phyloP scores from a whole-genome alignment of 2,113 vertebrate species.

The Tretioscincus oriximinensis region DNA sequence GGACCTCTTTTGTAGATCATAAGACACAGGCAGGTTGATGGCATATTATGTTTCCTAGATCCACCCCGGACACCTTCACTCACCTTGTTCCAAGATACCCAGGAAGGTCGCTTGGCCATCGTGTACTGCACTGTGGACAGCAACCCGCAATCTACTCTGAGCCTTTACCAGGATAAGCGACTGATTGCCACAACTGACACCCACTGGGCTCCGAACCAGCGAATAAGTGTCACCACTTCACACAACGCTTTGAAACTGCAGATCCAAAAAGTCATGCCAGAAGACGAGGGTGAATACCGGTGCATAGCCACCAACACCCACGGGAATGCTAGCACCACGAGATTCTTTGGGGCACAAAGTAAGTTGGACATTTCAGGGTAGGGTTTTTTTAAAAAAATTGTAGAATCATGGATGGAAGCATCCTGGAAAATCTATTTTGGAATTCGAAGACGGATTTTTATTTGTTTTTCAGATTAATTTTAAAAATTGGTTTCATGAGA shows the following conservation, averaged over 20 bases:
- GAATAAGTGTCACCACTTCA: conserved; percentile 29
- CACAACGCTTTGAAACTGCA: conserved; percentile 69
- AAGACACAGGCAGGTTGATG: too few species aligned
- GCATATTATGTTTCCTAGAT: conserved; percentile 53
- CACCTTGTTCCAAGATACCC: conserved; percentile 65
- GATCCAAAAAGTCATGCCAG: conserved; percentile 37
- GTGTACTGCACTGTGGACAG: conserved; percentile 69
- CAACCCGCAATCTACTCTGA: conserved; percentile 60
- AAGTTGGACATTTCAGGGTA: not conserved
- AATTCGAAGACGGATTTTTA: too few species aligned
- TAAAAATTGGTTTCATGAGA: too few species aligned
- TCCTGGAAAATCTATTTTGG: too few species aligned
- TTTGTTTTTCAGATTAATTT: too few species aligned
- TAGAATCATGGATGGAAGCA: too few species aligned
- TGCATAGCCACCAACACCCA: conserved; percentile 62
- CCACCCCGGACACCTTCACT: conserved; percentile 58
- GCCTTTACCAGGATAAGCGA: conserved; percentile 6
- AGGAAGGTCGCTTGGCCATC: conserved; percentile 51
- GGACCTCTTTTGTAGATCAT: too few species aligned
- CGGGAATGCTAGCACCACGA: conserved; percentile 34
- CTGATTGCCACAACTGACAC: conserved; percentile 52
- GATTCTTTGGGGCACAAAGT: conserved; percentile 55
- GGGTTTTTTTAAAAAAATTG: too few species aligned
- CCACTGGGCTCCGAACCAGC: not conserved
- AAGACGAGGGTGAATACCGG: conserved; percentile 61